phyloP scores from a whole-genome alignment of 1,140 invertebrate species.

The Papilio polytes region DNA sequence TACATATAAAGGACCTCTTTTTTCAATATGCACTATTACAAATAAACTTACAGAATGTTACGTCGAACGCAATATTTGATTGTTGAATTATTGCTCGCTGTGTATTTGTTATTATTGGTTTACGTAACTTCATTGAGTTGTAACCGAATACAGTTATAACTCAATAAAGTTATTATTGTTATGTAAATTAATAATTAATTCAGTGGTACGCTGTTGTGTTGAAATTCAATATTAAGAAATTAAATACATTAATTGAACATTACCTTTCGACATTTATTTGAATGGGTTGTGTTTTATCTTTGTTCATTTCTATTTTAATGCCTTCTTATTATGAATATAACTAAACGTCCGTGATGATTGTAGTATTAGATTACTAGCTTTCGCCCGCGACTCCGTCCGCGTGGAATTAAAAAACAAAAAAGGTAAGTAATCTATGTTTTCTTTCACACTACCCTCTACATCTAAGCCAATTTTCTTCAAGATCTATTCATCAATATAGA shows the following conservation, averaged over 20 bases:
- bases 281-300: not conserved
- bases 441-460: no score
- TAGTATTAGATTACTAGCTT: no score
- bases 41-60: constrained; percentile 48
- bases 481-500: no score
- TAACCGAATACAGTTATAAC: constrained; percentile 35
- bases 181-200: constrained; percentile 33
- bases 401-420: no score
- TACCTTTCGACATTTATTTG: not conserved
- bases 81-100: constrained; percentile 35
- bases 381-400: no score
- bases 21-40: constrained; percentile 50
- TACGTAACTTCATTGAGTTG: constrained; percentile 18
- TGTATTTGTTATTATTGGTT: constrained; percentile 34
- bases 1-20: constrained; percentile 49
- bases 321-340: no score
- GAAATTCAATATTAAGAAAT: not conserved
- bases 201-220: not conserved
- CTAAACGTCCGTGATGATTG: not conserved
- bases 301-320: not conserved
- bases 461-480: no score
- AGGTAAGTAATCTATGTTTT: no score
- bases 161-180: constrained; percentile 35
- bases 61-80: constrained; percentile 43
- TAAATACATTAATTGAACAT: not conserved